Base-by-base conservation (phyloP, 30 jellyfish, hydroid and myxozoan genomes). In the Hydractinia echinata region DNA sequence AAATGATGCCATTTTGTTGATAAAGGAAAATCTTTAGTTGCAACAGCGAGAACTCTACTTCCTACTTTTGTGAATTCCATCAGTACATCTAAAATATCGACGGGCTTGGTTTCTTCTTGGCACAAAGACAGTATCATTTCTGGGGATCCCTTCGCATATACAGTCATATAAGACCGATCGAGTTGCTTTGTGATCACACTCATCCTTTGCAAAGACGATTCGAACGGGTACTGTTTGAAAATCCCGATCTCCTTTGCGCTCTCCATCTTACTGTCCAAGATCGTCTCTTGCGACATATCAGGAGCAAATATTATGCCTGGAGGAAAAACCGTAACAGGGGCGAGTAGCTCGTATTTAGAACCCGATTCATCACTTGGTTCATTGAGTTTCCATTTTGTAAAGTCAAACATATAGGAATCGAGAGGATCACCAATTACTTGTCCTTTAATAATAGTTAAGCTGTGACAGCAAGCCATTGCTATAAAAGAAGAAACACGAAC, bases 401-500 rank as follows among this genome's bases (percentile, higher is more conserved):
- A 83, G 5, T 73, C 51, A 14, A 83, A 61, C 76, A 83, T 53
- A 10, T 53, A 85, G 14, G 48, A 73, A 10, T 83, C 91, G 20
- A 83, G 80, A 11, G 80, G 76, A 53, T 83, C 91, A 8, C 91
- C 91, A 7, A 53, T 68, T 10, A 83, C 0, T 5, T 64, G 19
- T 5, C 44, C 83, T 30, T 83, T 55, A 13, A 83, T 4, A 10
- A 39, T 7, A 20, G 85, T 53, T 51, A 83, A 52, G 21, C 62
- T 30, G 19, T 83, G 91, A 76, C 91, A 83, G 53, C 82, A 16
- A 14, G 89, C 64, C 91, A 83, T 76, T 7, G 64, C 85, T 81
- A 50, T 9, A 74, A 74, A 74, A 30, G 44, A 30, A 30, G 2
- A 30, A 30, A 30, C 44, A 1, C 44, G 44, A 30, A 30, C 44